A percentile compares a stretch with the other conserved stretches of the same genome.
phyloP scores from a whole-genome alignment of 2,797 vertebrate species.

The Cyclopterus lumpus region DNA sequence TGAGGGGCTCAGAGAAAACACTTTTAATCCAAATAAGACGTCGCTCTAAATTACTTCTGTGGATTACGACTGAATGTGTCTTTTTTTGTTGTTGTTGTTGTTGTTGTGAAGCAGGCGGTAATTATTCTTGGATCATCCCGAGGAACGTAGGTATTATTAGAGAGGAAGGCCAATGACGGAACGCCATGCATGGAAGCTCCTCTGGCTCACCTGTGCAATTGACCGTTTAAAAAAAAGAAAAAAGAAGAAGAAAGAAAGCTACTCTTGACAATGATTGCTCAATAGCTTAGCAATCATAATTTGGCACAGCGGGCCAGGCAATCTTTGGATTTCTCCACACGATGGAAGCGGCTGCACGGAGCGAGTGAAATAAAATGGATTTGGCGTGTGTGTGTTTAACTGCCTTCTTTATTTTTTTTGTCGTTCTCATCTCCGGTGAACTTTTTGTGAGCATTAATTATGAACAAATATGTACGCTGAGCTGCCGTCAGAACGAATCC shows the following conservation, averaged over 20 bases:
- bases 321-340: background rate
- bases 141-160: background rate
- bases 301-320: background rate
- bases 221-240: background rate
- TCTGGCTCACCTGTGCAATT: background rate
- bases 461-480: background rate
- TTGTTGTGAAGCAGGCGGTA: background rate
- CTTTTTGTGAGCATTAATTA: background rate
- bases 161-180: background rate
- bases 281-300: constrained; percentile 5
- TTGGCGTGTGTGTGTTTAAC: background rate
- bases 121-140: background rate
- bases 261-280: background rate
- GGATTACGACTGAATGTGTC: too few species aligned
- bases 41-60: constrained; percentile 7
- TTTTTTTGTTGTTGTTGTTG: background rate
- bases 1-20: background rate
- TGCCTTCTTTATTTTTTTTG: too few species aligned
- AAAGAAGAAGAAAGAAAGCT: too few species aligned
- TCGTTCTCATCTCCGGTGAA: background rate
- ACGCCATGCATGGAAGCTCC: background rate
- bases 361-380: background rate
- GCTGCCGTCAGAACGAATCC: too few species aligned
- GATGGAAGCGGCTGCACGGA: background rate
- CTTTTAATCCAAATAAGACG: background rate